Conservation (phyloP, 2,888 invertebrate species). For the Eupsilia transversa region DNA sequence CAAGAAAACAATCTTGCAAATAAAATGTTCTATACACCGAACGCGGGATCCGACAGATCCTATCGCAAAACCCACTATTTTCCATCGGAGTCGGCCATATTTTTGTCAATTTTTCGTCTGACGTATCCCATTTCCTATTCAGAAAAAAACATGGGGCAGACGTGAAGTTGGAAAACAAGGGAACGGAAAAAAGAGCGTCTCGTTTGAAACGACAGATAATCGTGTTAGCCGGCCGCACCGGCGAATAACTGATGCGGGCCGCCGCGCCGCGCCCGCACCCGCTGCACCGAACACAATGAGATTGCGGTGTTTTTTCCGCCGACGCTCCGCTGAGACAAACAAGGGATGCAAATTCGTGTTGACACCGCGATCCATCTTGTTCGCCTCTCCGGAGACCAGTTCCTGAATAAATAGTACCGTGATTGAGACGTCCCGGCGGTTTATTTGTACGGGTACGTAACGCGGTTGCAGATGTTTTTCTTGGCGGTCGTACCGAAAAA, state of each 20-base stretch:
- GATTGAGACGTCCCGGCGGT: conserved; percentile 85
- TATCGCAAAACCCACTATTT: conserved; percentile 89
- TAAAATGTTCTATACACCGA: conserved; percentile 79
- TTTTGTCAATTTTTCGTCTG: conserved; percentile 90
- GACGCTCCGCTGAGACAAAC: conserved; percentile 88
- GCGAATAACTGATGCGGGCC: conserved; percentile 88
- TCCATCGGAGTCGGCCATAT: conserved; percentile 87
- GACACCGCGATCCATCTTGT: conserved; percentile 90
- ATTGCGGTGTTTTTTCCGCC: conserved; percentile 89
- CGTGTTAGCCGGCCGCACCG: conserved; percentile 88
- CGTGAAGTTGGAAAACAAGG: conserved; percentile 90
- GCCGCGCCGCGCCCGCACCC: conserved; percentile 74
- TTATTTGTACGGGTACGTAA: conserved; percentile 82
- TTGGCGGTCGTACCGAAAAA: conserved; percentile 73
- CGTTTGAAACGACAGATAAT: conserved; percentile 89
- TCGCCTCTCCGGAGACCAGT: conserved; percentile 88
- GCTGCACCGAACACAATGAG: conserved; percentile 88
- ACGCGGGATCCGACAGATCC: conserved; percentile 82
- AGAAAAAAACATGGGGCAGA: conserved; percentile 88
- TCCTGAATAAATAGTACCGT: conserved; percentile 87
- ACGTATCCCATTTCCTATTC: conserved; percentile 90
- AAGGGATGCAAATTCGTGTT: conserved; percentile 91
- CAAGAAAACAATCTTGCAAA: conserved; percentile 85
- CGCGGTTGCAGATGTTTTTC: conserved; percentile 80
- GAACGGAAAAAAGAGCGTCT: conserved; percentile 88